phyloP scores from a whole-genome alignment of 2,888 invertebrate genomes.

The Synanthedon myopaeformis region DNA sequence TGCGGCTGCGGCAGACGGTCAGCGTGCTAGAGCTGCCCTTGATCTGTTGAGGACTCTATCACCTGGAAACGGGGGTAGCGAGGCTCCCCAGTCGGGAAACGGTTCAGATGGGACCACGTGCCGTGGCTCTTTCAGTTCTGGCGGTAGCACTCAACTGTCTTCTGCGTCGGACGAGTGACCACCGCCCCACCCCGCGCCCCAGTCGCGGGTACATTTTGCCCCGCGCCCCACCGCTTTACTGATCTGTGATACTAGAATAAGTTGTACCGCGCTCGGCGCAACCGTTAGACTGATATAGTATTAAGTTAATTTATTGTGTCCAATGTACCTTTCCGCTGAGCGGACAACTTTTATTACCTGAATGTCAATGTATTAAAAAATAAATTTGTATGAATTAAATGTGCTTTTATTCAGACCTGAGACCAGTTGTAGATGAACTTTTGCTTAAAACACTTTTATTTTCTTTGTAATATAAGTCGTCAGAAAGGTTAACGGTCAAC shows the following conservation, averaged over 20 bases:
- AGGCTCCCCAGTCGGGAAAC: conserved; percentile 35
- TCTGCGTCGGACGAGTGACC: conserved; percentile 73
- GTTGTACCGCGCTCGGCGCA: conserved; percentile 61
- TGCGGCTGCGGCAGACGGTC: conserved; percentile 67
- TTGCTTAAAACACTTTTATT: too few species aligned
- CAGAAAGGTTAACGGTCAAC: too few species aligned
- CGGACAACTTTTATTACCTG: conserved; percentile 63
- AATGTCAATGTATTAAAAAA: conserved; percentile 42
- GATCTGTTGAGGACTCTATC: conserved; percentile 54
- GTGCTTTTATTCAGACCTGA: conserved; percentile 31
- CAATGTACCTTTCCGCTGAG: conserved; percentile 67
- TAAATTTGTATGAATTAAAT: conserved; percentile 53
- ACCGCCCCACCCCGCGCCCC: conserved; percentile 24
- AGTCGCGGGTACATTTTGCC: conserved; percentile 46
- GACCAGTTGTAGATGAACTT: conserved; percentile 4
- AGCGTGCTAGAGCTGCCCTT: conserved; percentile 54
- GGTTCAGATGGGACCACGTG: conserved; percentile 65
- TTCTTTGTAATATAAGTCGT: too few species aligned
- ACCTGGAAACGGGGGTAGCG: conserved; percentile 52
- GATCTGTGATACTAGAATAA: conserved; percentile 69
- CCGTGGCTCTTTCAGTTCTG: conserved; percentile 74
- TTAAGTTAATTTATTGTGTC: conserved; percentile 67
- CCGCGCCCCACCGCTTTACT: conserved; percentile 67
- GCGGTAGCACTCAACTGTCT: conserved; percentile 73
- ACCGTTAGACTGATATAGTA: conserved; percentile 67